phyloP scores from a whole-genome alignment of 2,113 vertebrate species.

The Xerus inauris region DNA sequence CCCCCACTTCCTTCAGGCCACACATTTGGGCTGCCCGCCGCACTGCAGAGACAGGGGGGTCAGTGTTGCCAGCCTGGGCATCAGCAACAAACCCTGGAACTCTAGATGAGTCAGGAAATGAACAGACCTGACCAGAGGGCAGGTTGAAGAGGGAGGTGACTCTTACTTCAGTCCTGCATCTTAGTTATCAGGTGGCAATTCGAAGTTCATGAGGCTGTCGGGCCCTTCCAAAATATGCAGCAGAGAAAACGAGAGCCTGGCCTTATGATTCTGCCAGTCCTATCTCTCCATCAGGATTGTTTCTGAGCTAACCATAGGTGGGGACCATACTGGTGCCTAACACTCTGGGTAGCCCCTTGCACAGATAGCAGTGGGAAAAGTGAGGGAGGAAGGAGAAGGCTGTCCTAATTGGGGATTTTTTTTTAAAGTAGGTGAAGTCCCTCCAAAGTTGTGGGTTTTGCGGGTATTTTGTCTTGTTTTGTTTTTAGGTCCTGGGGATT shows the following conservation, averaged over 20 bases:
- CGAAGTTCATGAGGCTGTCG: background rate
- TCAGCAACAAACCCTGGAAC: background rate
- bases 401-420: background rate
- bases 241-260: background rate
- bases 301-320: background rate
- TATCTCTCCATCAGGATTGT: background rate
- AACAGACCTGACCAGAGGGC: background rate
- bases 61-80: background rate
- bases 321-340: background rate
- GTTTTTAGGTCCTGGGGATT: background rate
- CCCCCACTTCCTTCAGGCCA: conserved; percentile 85
- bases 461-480: background rate
- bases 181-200: background rate
- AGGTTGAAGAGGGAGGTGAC: fast-evolving
- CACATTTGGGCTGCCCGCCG: conserved; percentile 84
- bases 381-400: background rate
- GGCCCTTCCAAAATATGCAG: background rate
- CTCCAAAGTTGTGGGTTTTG: background rate
- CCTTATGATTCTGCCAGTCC: background rate
- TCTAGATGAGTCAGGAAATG: background rate
- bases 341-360: background rate
- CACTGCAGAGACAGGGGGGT: conserved; percentile 80
- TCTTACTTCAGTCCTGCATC: background rate
- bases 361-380: background rate
- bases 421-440: background rate